Conservation (phyloP, 2,797 vertebrate species). For the Acanthiza pusilla region DNA sequence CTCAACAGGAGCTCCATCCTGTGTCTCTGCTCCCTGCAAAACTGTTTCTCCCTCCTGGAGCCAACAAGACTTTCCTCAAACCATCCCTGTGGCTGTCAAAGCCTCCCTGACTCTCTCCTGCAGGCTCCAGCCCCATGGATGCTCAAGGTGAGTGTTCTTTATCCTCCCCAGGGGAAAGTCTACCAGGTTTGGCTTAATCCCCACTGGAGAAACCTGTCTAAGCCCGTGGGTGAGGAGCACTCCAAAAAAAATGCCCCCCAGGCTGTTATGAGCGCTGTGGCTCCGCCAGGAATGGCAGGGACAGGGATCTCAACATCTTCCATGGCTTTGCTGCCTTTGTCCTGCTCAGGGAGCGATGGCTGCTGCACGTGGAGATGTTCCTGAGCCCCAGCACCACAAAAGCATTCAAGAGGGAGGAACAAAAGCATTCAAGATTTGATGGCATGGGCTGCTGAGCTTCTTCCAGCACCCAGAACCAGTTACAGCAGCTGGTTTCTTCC, state of each 20-base stretch:
- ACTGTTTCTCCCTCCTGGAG: neutral
- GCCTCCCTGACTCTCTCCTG: neutral
- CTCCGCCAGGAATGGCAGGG: neutral
- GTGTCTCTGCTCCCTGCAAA: neutral
- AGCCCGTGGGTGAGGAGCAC: neutral
- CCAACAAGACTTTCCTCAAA: neutral
- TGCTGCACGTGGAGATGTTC: neutral
- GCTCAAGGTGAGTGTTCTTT: neutral
- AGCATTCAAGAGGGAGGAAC: neutral
- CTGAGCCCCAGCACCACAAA: neutral
- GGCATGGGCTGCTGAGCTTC: neutral
- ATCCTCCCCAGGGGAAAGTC: neutral
- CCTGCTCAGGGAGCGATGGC: neutral
- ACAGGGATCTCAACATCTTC: neutral
- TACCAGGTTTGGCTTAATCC: neutral
- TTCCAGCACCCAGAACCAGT: neutral
- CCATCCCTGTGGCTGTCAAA: neutral
- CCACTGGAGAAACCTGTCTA: neutral
- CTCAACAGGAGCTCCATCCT: neutral
- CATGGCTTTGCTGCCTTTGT: neutral
- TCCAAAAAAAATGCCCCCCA: accelerated
- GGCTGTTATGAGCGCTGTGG: neutral
- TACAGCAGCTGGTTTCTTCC: neutral
- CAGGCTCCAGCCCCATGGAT: neutral
- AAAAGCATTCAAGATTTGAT: neutral